Conservation (phyloP, 2,797 vertebrate species). For the Serranus cabrilla region DNA sequence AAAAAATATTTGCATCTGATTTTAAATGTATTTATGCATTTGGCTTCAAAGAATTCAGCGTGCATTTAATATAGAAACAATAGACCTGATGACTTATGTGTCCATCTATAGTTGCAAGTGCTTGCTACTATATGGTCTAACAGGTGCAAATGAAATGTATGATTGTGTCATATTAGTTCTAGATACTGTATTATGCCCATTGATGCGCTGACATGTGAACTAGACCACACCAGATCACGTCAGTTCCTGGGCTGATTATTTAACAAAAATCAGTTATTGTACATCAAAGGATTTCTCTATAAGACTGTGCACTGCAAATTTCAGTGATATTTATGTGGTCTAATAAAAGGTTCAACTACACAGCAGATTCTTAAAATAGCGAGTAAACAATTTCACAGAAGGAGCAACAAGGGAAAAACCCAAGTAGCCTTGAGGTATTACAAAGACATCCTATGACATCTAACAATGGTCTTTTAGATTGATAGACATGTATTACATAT, state of each 20-base stretch:
- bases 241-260: too few relatives aligned
- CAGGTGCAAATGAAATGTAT: neutral
- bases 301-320: neutral
- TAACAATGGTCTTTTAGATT: neutral
- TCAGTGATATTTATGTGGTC: neutral
- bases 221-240: neutral
- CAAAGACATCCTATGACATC: conserved; percentile 9
- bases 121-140: neutral
- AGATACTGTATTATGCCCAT: neutral
- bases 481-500: neutral
- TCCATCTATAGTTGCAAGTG: neutral
- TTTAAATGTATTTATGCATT: neutral
- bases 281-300: too few relatives aligned
- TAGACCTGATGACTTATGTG: neutral
- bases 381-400: neutral
- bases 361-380: neutral
- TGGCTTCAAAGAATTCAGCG: neutral
- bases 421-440: neutral
- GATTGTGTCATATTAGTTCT: neutral
- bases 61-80: neutral
- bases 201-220: neutral
- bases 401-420: neutral
- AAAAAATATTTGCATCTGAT: neutral
- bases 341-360: neutral
- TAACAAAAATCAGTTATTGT: too few relatives aligned